Evolutionary conservation across 2,113 vertebrate species (phyloP), one percentile per base, ranked within the genome.

Genomic region (Talpa occidentalis): DNA sequence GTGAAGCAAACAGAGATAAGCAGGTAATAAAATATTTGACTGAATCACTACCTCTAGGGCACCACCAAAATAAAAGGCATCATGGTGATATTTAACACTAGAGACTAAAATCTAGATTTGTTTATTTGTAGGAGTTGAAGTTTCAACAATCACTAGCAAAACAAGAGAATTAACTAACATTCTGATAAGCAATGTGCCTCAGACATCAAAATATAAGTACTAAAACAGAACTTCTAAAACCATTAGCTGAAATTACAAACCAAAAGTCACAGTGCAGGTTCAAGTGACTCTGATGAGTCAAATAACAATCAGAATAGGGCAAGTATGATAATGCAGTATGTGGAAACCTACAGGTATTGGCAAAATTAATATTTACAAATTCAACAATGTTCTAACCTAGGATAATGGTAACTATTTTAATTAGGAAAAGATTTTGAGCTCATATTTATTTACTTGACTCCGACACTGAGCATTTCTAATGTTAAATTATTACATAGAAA

Each of bases 1-100:
- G 52, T 35, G 93, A 93, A 96, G 66, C 42, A 90, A 95, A 88
- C 88, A 94, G 52, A 92, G 47, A 16, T 95, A 96, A 97, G n/a
- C 77, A 95, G 76, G 64, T 94, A 62, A 32, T 90, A 94, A 95
- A 96, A 88, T 17, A 81, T 59, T 87, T 37, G 79, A 70, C 62
- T 93, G 42, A 94, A 52, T 78, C 64, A 2, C 5, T 95, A 87
- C 73, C 35, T 82, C 22, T 76, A 32, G 24, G 11, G 11, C 56
- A 79, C 2, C 82, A 96, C 74, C 88, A 81, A 74, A 94, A 82
- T 54, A 74, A 73, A 56, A 84, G 1, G 0, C 49, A 40, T 84
- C 21, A 2, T 35, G 59, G 9, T 32, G 82, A 87, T 91, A 92
- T 80, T 83, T 95, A 88, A 14, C 21, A 56, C 60, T 0, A 82